A percentile compares a stretch with the other conserved stretches of the same genome.
Conservation (phyloP, 1,140 invertebrate genomes). For the Dryas iulia region DNA sequence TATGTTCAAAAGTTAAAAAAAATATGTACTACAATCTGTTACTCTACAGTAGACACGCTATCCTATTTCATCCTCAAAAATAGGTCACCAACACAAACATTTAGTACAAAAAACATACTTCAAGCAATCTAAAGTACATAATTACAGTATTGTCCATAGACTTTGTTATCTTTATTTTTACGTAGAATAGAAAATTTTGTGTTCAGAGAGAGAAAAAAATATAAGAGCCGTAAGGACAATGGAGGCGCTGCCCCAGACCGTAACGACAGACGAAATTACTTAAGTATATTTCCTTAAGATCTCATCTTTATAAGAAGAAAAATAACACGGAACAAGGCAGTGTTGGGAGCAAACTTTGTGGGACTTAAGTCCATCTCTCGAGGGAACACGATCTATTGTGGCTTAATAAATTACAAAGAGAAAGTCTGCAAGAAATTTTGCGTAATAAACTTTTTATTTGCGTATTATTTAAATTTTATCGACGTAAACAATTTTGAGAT, state of each 20-base stretch:
- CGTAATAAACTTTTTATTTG: constrained; percentile 20
- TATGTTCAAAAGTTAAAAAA: too few species aligned
- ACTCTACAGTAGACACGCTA: neutral
- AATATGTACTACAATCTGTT: neutral
- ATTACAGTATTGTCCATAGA: constrained; percentile 10
- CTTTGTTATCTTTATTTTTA: constrained; percentile 15
- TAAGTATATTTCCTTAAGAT: constrained; percentile 49
- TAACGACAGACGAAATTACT: constrained; percentile 51
- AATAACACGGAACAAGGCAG: constrained; percentile 36
- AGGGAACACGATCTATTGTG: constrained; percentile 11
- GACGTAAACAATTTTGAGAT: constrained; percentile 19
- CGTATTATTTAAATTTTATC: constrained; percentile 26
- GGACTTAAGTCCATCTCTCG: constrained; percentile 21
- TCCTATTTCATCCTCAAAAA: too few species aligned
- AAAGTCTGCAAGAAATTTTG: constrained; percentile 8
- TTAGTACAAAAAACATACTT: neutral
- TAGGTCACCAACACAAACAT: neutral
- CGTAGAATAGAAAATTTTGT: constrained; percentile 40
- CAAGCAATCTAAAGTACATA: constrained; percentile 1
- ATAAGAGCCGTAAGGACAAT: constrained; percentile 43
- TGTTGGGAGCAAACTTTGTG: constrained; percentile 9
- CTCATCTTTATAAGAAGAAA: constrained; percentile 36
- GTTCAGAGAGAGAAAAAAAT: constrained; percentile 40
- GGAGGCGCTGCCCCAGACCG: constrained; percentile 31
- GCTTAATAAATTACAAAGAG: constrained; percentile 23